Percentiles rank a stretch among this genome's conserved stretches.
Conservation (phyloP, 2,113 vertebrate genomes). For the Donacobius atricapilla region DNA sequence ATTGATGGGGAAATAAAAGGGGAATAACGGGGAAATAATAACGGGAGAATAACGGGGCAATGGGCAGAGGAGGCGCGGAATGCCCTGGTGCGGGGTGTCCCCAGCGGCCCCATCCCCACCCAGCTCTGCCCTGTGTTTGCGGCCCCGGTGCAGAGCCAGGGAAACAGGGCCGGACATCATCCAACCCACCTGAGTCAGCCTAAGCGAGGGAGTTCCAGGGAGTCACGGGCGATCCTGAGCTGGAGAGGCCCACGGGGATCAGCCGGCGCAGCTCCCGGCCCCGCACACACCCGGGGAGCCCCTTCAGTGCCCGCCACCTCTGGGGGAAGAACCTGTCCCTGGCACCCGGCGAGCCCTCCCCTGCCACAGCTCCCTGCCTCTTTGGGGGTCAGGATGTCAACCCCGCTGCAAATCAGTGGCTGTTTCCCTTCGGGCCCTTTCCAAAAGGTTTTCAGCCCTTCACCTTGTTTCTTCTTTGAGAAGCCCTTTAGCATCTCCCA, state of each 20-base stretch:
- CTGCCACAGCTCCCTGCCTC: background rate
- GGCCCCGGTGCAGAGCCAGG: rapidly evolving
- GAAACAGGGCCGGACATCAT: rapidly evolving
- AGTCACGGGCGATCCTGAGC: background rate
- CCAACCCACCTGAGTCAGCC: background rate
- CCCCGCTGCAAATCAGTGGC: background rate
- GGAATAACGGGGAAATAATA: too few relatives aligned
- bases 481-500: rapidly evolving
- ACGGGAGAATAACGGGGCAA: rapidly evolving
- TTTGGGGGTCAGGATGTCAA: rapidly evolving
- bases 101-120: rapidly evolving
- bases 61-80: background rate
- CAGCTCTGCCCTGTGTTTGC: rapidly evolving
- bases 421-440: background rate
- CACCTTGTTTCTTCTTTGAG: rapidly evolving
- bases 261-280: background rate
- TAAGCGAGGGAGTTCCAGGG: rapidly evolving
- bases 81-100: rapidly evolving
- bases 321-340: background rate
- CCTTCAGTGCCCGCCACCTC: background rate
- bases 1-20: rapidly evolving
- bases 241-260: background rate
- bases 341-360: rapidly evolving
- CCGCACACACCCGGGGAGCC: background rate
- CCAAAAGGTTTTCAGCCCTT: background rate